Conservation (phyloP, 2,113 vertebrate genomes). For the Grallaria varia region DNA sequence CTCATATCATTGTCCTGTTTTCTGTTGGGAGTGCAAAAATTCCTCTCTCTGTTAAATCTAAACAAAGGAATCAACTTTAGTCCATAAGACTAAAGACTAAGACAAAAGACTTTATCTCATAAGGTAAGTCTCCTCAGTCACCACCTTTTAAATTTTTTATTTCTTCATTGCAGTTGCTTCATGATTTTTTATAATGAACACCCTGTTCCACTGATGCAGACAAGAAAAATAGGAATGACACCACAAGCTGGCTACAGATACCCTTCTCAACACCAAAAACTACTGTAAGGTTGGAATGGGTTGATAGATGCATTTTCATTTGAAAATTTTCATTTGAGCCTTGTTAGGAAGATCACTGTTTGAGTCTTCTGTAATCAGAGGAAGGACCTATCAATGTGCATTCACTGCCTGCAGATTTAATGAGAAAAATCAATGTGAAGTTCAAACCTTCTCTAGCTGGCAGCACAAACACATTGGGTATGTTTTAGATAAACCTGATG, state of each 20-base stretch:
- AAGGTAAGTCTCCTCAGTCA: background rate
- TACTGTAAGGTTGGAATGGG: background rate
- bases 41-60: background rate
- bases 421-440: conserved; percentile 11
- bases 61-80: background rate
- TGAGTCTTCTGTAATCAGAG: background rate
- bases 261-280: background rate
- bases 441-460: conserved; percentile 43
- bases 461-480: background rate
- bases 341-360: background rate
- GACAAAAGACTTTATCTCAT: background rate
- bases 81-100: background rate
- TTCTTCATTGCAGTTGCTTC: background rate
- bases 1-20: background rate
- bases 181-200: background rate
- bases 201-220: background rate
- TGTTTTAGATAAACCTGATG: conserved; percentile 44
- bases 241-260: background rate
- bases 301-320: background rate
- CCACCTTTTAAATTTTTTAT: background rate
- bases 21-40: background rate
- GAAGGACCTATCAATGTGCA: conserved; percentile 17
- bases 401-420: background rate
- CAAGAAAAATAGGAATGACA: background rate
- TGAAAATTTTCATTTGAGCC: background rate